Base-by-base conservation (phyloP, 2,797 vertebrate species). In the Girardinus metallicus region DNA sequence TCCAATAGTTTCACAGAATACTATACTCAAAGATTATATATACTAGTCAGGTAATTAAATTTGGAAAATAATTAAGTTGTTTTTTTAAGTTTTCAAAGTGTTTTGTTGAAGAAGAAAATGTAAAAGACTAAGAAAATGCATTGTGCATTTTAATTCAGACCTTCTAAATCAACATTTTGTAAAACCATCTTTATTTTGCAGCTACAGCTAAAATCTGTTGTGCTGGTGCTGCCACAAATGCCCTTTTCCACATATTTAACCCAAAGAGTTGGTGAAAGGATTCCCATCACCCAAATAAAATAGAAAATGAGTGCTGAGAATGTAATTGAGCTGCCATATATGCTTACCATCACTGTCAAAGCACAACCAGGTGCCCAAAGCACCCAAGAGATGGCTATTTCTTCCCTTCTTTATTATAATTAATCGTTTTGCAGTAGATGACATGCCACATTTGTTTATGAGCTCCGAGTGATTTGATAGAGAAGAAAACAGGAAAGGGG, bases 321-420 rank as follows among this genome's bases (percentile, higher is more conserved):
- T 41, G 92, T 94, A 95, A 96, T 94, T 95, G 93, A 93, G 91
- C 93, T 96, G 95, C 93, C 95, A 95, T 94, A 93, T 95, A 90
- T 36, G 89, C 90, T 95, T 93, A 95, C 87, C 88, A 34, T 96
- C 95, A 96, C 91, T 93, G 92, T 94, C 95, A 91, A 87, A 90
- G 88, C 87, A 86, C 85, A 87, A 89, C 86, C 93, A 93, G 92
- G 94, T 94, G 90, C 89, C 86, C 86, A 44, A 74, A 83, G 84
- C 86, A 87, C 84, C 90, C 83, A 86, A 88, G 89, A 88, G 89
- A 93, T 85, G 89, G 88, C 87, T 89, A 92, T 93, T 94, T 91
- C 91, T 92, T 88, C 62, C 84, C 87, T 92, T 88, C 89, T 94
- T 95, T 89, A 94, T 95, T 91, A 93, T 94, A 93, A 95, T 94